Percentiles rank a stretch among this genome's conserved stretches.
Conservation (phyloP, 2,888 invertebrate species). For the Micropterix aruncella region DNA sequence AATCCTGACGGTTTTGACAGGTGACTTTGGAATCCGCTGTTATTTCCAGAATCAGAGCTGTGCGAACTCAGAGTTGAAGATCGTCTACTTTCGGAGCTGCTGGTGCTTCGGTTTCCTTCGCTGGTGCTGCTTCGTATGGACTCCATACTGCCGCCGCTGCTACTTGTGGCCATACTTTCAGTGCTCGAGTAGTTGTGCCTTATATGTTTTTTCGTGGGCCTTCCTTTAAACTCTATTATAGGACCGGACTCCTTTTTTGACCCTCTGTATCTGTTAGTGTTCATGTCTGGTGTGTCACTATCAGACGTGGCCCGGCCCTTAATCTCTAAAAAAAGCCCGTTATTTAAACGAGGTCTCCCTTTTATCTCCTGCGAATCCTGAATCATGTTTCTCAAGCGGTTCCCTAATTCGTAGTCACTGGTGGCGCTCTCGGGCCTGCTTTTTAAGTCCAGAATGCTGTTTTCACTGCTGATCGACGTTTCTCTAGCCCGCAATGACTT, state of each 20-base stretch:
- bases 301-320: slow-evolving; percentile 53
- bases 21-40: slow-evolving; percentile 38
- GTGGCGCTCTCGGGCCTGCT: slow-evolving; percentile 30
- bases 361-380: slow-evolving; percentile 49
- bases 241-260: slow-evolving; percentile 41
- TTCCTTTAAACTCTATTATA: slow-evolving; percentile 48
- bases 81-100: slow-evolving; percentile 71
- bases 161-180: slow-evolving; percentile 78
- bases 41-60: slow-evolving; percentile 66
- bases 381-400: slow-evolving; percentile 33
- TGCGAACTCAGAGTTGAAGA: slow-evolving; percentile 77
- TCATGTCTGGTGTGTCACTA: slow-evolving; percentile 36
- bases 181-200: slow-evolving; percentile 59
- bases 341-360: slow-evolving; percentile 54
- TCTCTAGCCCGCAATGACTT: slow-evolving; percentile 51
- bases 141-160: slow-evolving; percentile 80
- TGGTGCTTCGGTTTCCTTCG: slow-evolving; percentile 74
- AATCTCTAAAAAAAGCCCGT: slow-evolving; percentile 58
- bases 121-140: slow-evolving; percentile 77
- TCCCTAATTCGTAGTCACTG: slow-evolving; percentile 34
- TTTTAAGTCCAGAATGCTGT: slow-evolving; percentile 49
- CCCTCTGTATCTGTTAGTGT: slow-evolving; percentile 37
- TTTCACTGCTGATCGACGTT: slow-evolving; percentile 45
- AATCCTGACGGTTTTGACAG: slow-evolving; percentile 51
- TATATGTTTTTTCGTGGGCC: slow-evolving; percentile 36